A percentile compares a stretch with the other conserved stretches of the same genome.
These are phyloP conservation scores for Mycteria americana DNA, from an alignment of 2,797 vertebrate genomes.

Conservation along the genomic window DNA sequence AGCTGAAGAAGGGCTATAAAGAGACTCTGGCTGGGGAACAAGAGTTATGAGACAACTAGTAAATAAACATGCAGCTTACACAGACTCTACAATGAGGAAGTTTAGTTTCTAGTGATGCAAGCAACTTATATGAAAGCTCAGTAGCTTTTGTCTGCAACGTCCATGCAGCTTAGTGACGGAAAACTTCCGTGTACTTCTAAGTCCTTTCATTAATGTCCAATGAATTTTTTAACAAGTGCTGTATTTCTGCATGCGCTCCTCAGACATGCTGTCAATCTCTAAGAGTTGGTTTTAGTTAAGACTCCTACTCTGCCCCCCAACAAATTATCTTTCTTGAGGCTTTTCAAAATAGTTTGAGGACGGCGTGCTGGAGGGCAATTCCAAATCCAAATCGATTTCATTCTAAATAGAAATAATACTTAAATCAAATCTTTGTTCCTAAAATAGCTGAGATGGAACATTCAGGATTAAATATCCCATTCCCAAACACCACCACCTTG, in stretches of 20 bases:
- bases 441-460: slow-evolving; percentile 18
- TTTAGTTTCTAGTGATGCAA: slow-evolving; percentile 45
- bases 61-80: slow-evolving; percentile 51
- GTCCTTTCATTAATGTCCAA: slow-evolving; percentile 26
- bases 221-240: slow-evolving; percentile 31
- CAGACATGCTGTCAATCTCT: slow-evolving; percentile 35
- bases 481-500: slow-evolving; percentile 40
- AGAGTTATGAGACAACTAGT: slow-evolving; percentile 62
- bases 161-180: slow-evolving; percentile 44
- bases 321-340: slow-evolving; percentile 57
- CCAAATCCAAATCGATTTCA: slow-evolving; percentile 50
- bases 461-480: slow-evolving; percentile 39
- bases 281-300: slow-evolving; percentile 38
- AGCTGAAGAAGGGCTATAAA: slow-evolving; percentile 73
- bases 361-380: slow-evolving; percentile 37
- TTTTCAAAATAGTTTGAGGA: slow-evolving; percentile 58
- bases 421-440: slow-evolving; percentile 44
- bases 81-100: slow-evolving; percentile 15
- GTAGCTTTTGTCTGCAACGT: slow-evolving; percentile 35
- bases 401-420: slow-evolving; percentile 64
- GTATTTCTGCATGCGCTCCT: slow-evolving; percentile 47
- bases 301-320: slow-evolving; percentile 48
- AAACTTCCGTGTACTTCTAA: slow-evolving; percentile 28
- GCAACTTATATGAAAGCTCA: slow-evolving; percentile 28
- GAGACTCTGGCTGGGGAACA: slow-evolving; percentile 77